phyloP scores from a whole-genome alignment of 2,888 invertebrate species.

The Agrochola lychnidis region DNA sequence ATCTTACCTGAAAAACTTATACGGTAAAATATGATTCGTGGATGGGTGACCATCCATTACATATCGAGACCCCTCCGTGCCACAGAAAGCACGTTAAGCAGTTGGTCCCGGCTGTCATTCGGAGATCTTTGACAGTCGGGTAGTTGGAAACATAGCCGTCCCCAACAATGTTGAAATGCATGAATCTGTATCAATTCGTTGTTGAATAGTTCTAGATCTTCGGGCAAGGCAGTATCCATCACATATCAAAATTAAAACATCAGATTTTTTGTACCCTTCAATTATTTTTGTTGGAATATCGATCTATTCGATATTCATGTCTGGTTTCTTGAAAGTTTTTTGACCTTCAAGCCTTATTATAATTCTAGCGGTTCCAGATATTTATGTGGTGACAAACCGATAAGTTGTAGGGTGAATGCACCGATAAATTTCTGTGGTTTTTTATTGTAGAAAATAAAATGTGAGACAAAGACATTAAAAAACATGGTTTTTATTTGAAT shows the following conservation, averaged over 20 bases:
- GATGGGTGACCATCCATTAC: too few relatives aligned
- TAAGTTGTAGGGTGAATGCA: slow-evolving; percentile 44
- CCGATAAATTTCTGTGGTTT: slow-evolving; percentile 22
- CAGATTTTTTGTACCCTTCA: rapidly evolving
- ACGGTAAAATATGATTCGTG: too few relatives aligned
- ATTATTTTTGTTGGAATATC: neutral
- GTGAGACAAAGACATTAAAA: neutral
- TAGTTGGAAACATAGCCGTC: too few relatives aligned
- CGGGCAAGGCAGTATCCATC: neutral
- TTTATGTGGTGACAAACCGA: slow-evolving; percentile 34
- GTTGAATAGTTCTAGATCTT: neutral
- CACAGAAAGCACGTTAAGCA: too few relatives aligned
- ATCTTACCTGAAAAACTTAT: neutral
- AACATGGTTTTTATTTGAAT: neutral
- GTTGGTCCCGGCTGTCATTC: too few relatives aligned
- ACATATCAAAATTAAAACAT: neutral
- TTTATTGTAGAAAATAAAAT: slow-evolving; percentile 26
- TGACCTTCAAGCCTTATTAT: slow-evolving; percentile 54
- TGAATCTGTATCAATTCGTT: neutral
- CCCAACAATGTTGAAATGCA: too few relatives aligned
- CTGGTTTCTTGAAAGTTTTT: slow-evolving; percentile 45
- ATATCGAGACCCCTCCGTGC: too few relatives aligned
- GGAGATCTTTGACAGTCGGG: too few relatives aligned
- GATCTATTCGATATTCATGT: slow-evolving; percentile 36
- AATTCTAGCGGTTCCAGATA: slow-evolving; percentile 48